Base-by-base conservation (phyloP, 2,797 vertebrate genomes). In the Clamator glandarius region DNA sequence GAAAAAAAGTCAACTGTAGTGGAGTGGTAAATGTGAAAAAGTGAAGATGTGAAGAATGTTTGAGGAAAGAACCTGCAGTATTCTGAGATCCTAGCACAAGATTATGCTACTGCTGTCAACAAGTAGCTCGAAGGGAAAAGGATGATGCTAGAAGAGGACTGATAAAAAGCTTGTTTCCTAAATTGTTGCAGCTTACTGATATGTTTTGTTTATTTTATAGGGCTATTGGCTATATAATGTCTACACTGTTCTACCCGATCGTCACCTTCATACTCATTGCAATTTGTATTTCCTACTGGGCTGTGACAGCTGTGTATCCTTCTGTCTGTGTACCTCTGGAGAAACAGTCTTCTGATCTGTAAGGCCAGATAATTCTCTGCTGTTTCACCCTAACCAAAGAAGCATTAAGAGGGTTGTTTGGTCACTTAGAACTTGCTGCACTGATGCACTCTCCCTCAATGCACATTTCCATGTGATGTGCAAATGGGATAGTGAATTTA, bases 291-390 rank as follows among this genome's bases (percentile, higher is more conserved):
- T 98, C 98, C 57, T 99, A 99, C 95, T 99, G 99, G 98, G 98
- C 98, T 2, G 98, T 99, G 84, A 99, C 98, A 68, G 99, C 99
- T n/a, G 97, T 99, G 99, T 99, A 99, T 99, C 99, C 99, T 99
- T 98, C 79, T 39, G 50, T 70, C 18, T 86, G 39, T 85, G 48
- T 28, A 61, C 62, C 24, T 82, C 29, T 52, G 64, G 39, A 66
- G 31, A 24, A 94, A 28, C 8, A 51, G 33, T 59, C 50, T 39
- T 72, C 68, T 51, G 48, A 26, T 51, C 57, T 74, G 35, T 51
- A 67, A 81, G 46, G 28, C 13, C 35, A 26, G 42, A 64, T 48
- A 18, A 15, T 78, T 54, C 59, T 69, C 58, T 82, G 31, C 31
- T 73, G 4, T 78, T 78, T 66, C 76, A 78, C 3, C 0, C 35